Base-by-base conservation (phyloP, 2,113 vertebrate species). In the Zapornia atra region DNA sequence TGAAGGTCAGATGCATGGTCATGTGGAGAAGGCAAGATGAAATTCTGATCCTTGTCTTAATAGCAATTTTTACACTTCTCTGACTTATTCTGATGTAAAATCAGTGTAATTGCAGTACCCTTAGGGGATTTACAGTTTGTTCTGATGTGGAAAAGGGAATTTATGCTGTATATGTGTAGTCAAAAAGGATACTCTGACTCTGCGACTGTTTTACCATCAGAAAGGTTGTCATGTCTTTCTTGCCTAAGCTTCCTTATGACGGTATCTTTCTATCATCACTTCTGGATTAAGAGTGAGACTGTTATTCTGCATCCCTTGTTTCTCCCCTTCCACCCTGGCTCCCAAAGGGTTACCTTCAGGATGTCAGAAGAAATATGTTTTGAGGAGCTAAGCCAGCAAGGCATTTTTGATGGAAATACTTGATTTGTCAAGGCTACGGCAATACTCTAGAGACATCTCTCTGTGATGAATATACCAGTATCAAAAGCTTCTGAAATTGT, bases 51-150 rank as follows among this genome's bases (percentile, higher is more conserved):
- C 40, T 84, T 64, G 29, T 65, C 40, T 26, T 88, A 57, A 46
- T 21, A 86, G 44, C 11, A 81, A 56, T 93, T 86, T 71, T 91
- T 80, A 50, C 38, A 81, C 46, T 88, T 86, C 10, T 86, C 44
- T 90, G 48, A 61, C 24, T 81, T 86, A 76, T 44, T 63, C 53
- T 80, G 78, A 48, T 83, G 80, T 36, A 86, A 70, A 94, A 93
- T 80, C 64, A 40, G 33, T 53, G 24, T 90, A 90, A 86, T 48
- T 88, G 29, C 38, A 53, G 44, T 53, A 84, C 16, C 20, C 29
- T 65, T 65, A 61, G 63, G 69, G 44, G 36, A 59, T 6, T 60
- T 54, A 54, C 3, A 63, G 24, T 57, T 94, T 92, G 26, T 61
- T 69, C 75, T 84, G 83, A 71, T 75, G 69, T 2, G 0, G 83